Base-by-base conservation (phyloP, 1,140 invertebrate genomes). In the Drosophila triauraria region DNA sequence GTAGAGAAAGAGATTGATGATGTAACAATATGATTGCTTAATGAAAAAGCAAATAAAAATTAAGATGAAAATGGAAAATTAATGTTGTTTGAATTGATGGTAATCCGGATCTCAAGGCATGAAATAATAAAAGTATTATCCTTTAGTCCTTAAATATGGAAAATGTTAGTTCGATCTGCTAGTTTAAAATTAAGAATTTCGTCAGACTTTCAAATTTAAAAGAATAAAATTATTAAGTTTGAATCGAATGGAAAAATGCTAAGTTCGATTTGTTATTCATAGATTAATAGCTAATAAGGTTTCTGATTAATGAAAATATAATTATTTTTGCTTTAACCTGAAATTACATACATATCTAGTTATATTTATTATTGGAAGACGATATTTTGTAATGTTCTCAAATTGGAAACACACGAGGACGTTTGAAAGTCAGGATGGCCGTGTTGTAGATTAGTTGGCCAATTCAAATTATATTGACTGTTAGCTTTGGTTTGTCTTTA, bases 71-170 rank as follows among this genome's bases (percentile, higher is more conserved):
- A 46, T 46, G 44, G 13, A 27, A 27, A 48, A 48, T 48, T 5
- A 48, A 27, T 48, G 15, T 27, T 27, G 47, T 48, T 48, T 48
- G 23, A 48, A 48, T 4, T 48, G 13, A 48, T 48, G 13, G 23
- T 48, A 48, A 15, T 48, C 46, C 46, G 46, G 46, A 48, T 48
- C 46, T 47, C 46, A 47, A 25, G 23, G 46, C 23, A 25, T 47
- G 5, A 47, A 25, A 47, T 25, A 25, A 47, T 13, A 47, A 25
- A 47, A 47, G 20, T 47, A 47, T 47, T 47, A 17, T 23, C 4
- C 46, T 23, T 25, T 46, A 17, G 20, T 20, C 20, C 20, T 20
- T 20, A 20, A 20, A 20, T 20, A 20, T 20, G 20, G 20, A 20
- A 20, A 20, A 20, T 20, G 20, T 20, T 20, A 20, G 20, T 20